Percentiles rank a stretch among this genome's conserved stretches.
phyloP scores from a whole-genome alignment of 2,888 invertebrate species.

The Euzophera pinguis region DNA sequence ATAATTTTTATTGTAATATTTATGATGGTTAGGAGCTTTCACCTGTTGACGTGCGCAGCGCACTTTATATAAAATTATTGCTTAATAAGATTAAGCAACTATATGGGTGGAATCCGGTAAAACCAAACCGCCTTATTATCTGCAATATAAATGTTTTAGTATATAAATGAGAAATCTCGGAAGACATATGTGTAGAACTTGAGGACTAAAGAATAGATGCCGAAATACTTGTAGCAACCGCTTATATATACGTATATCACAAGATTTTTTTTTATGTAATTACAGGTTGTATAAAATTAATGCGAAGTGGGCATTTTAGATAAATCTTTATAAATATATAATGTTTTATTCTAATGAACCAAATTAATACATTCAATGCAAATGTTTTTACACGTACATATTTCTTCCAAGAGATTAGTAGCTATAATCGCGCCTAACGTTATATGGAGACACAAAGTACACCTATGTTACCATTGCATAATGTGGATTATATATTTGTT shows the following conservation, averaged over 20 bases:
- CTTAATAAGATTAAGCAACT: background rate
- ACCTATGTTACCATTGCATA: slow-evolving; percentile 7
- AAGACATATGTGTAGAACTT: too few species aligned
- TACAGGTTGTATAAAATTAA: too few species aligned
- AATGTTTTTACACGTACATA: too few species aligned
- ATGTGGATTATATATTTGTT: slow-evolving; percentile 7
- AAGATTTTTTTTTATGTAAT: too few species aligned
- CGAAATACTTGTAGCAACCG: too few species aligned
- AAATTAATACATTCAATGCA: too few species aligned
- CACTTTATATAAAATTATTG: background rate
- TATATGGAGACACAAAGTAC: background rate
- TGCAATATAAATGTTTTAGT: background rate
- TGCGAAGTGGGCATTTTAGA: too few species aligned
- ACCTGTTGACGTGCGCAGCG: background rate
- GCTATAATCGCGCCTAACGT: background rate
- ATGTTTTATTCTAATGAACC: too few species aligned
- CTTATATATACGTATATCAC: background rate
- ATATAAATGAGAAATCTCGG: background rate
- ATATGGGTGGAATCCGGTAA: background rate
- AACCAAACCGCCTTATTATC: background rate
- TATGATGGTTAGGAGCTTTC: background rate
- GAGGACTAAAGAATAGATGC: too few species aligned
- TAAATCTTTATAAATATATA: too few species aligned
- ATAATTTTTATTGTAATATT: background rate
- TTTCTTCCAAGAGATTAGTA: background rate